phyloP scores from a whole-genome alignment of 92 coral and sea anemone species.

The Zoanthus solanderi region DNA sequence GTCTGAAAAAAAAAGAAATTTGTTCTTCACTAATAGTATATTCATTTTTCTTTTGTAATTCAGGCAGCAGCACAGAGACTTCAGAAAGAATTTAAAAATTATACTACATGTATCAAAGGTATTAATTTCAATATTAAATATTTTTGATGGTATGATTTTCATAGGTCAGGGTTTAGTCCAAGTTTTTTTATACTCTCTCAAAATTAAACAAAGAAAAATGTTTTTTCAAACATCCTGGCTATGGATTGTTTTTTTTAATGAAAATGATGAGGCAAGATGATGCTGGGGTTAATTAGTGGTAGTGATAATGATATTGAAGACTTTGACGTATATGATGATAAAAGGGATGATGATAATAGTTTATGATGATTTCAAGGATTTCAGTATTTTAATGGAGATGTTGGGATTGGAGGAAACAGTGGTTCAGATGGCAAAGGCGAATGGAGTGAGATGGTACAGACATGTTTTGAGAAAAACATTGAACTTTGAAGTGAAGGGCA shows the following conservation, averaged over 20 bases:
- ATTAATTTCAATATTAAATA: neutral
- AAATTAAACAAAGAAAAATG: too few relatives aligned
- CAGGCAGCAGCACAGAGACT: conserved; percentile 97
- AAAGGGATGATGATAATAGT: neutral
- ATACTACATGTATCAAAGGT: conserved; percentile 92
- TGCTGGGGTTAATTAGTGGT: neutral
- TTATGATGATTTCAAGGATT: neutral
- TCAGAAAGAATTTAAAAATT: conserved; percentile 95
- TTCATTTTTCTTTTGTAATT: neutral
- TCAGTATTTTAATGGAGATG: too few relatives aligned
- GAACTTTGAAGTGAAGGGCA: too few relatives aligned
- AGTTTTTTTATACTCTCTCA: too few relatives aligned
- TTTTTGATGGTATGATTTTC: neutral
- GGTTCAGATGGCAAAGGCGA: too few relatives aligned
- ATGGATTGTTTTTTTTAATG: neutral
- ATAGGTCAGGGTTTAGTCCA: neutral
- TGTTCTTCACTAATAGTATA: too few relatives aligned
- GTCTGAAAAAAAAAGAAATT: too few relatives aligned
- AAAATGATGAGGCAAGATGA: neutral
- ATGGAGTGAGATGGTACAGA: too few relatives aligned
- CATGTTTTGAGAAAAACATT: too few relatives aligned
- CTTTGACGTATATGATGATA: neutral
- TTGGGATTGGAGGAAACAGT: too few relatives aligned
- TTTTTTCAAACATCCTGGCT: neutral
- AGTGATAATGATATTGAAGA: neutral